Percentiles rank a stretch among this genome's conserved stretches.
phyloP scores from a whole-genome alignment of 2,888 invertebrate genomes.

The Desoria tigrina region DNA sequence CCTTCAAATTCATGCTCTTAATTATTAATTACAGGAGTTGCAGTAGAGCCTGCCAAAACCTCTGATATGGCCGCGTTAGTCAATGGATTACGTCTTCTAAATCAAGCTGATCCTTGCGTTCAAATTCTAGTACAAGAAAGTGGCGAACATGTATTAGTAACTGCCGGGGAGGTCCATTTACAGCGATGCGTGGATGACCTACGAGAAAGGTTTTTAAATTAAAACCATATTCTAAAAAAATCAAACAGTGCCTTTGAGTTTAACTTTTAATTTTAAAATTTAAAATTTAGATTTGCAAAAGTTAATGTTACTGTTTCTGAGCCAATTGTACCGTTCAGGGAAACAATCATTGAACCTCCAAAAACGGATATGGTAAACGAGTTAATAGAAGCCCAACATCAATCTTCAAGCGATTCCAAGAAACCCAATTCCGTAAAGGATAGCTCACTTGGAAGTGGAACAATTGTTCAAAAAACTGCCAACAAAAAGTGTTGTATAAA shows the following conservation, averaged over 20 bases:
- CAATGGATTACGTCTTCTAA: constrained; percentile 75
- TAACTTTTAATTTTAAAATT: too few relatives aligned
- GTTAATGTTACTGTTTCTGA: constrained; percentile 86
- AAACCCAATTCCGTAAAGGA: constrained; percentile 22
- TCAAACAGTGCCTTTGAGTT: neutral
- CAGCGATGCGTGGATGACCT: constrained; percentile 94
- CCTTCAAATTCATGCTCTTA: too few relatives aligned
- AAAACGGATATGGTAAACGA: constrained; percentile 83
- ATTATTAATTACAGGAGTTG: too few relatives aligned
- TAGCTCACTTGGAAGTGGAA: constrained; percentile 23
- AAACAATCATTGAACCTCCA: constrained; percentile 82
- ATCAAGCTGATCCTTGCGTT: constrained; percentile 93
- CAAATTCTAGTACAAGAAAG: constrained; percentile 85
- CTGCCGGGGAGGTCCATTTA: constrained; percentile 95
- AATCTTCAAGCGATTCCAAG: constrained; percentile 10
- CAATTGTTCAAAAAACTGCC: constrained; percentile 66
- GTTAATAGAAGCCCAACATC: constrained; percentile 67
- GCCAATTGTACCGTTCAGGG: constrained; percentile 94
- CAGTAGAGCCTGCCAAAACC: constrained; percentile 82
- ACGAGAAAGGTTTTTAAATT: constrained; percentile 63
- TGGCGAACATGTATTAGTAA: constrained; percentile 91
- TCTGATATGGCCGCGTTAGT: constrained; percentile 67
- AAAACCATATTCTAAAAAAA: neutral
- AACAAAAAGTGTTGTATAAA: constrained; percentile 72
- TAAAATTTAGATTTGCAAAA: constrained; percentile 71